These are phyloP conservation scores for Cyclura pinguis DNA, from an alignment of 2,797 vertebrate species.

Conservation along the genomic window DNA sequence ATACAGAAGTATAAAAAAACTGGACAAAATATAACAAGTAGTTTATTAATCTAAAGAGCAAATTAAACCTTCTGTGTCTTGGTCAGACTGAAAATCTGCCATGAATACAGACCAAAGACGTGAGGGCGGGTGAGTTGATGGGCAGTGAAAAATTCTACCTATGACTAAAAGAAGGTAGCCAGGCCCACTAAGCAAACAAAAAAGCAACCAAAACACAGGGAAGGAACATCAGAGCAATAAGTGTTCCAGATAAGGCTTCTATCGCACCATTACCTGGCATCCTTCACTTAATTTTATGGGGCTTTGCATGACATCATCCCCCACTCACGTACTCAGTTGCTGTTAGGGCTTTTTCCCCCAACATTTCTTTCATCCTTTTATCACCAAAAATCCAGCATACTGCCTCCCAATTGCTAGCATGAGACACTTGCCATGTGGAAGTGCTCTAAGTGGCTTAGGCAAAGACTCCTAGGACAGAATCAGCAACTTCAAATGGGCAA, in stretches of 20 bases:
- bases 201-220: background rate
- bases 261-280: too few species aligned
- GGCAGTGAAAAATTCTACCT: background rate
- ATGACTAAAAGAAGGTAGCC: background rate
- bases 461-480: background rate
- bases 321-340: too few species aligned
- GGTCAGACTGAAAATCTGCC: background rate
- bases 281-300: too few species aligned
- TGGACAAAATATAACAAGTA: background rate
- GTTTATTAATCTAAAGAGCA: background rate
- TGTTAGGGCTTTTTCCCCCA: too few species aligned
- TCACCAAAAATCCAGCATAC: too few species aligned
- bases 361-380: too few species aligned
- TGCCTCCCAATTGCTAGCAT: too few species aligned
- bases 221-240: background rate
- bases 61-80: background rate
- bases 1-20: background rate
- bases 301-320: too few species aligned
- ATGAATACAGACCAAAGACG: background rate
- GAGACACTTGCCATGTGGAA: too few species aligned
- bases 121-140: background rate
- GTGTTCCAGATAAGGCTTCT: too few species aligned
- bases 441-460: background rate
- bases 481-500: background rate
- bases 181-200: background rate